These are phyloP conservation scores for Forficula auricularia DNA, from an alignment of 1,140 invertebrate species.

Conservation along the genomic window DNA sequence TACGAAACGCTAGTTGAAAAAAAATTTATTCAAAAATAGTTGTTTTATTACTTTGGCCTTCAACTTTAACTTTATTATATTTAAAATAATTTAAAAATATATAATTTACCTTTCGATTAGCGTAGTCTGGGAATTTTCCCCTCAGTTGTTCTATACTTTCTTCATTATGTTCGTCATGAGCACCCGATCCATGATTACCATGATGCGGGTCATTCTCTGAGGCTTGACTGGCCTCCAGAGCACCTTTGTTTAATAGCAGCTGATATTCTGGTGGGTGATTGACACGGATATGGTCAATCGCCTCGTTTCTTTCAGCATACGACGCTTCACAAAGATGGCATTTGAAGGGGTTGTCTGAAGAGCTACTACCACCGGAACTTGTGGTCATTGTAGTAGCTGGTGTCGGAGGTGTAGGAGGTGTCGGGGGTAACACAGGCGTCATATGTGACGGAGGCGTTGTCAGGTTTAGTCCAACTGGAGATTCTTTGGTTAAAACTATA, in stretches of 20 bases:
- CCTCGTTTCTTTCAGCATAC: constrained; percentile 56
- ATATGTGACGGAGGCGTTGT: neutral
- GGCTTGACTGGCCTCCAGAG: constrained; percentile 40
- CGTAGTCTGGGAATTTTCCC: constrained; percentile 67
- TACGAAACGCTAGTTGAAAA: no score
- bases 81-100: no score
- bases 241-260: constrained; percentile 58
- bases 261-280: constrained; percentile 54
- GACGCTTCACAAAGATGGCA: constrained; percentile 83
- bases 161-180: constrained; percentile 19
- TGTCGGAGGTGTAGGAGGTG: constrained; percentile 18
- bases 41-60: no score
- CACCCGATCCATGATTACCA: constrained; percentile 27
- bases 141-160: constrained; percentile 35
- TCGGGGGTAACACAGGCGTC: constrained; percentile 13
- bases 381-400: constrained; percentile 8
- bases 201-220: constrained; percentile 17
- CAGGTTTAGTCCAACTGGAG: neutral
- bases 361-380: constrained; percentile 12
- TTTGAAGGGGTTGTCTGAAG: constrained; percentile 63
- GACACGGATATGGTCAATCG: constrained; percentile 60
- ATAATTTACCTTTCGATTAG: constrained; percentile 55
- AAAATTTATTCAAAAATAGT: no score
- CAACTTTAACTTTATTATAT: no score
- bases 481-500: no score